phyloP scores from a whole-genome alignment of 2,888 invertebrate genomes.

The Incurvaria masculella region DNA sequence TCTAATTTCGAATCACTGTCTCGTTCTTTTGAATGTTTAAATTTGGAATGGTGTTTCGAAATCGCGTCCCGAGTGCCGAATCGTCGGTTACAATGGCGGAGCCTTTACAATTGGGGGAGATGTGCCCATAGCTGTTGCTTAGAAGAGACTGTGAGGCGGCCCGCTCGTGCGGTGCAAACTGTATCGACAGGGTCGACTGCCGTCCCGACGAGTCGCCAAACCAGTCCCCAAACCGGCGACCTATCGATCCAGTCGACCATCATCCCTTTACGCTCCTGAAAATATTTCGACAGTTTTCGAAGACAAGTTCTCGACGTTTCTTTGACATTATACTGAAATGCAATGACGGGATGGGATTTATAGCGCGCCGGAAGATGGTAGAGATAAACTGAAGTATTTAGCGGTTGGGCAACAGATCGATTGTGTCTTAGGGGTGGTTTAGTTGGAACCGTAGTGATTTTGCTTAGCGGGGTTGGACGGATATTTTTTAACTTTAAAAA shows the following conservation, averaged over 20 bases:
- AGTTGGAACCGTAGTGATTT: too few relatives aligned
- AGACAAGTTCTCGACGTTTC: too few relatives aligned
- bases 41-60: background rate
- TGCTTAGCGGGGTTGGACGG: too few relatives aligned
- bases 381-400: too few relatives aligned
- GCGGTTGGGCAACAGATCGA: too few relatives aligned
- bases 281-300: too few relatives aligned
- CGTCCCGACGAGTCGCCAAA: constrained; percentile 56
- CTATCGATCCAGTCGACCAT: background rate
- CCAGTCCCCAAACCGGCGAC: constrained; percentile 11
- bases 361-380: too few relatives aligned
- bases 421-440: too few relatives aligned
- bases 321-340: too few relatives aligned
- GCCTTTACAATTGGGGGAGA: constrained; percentile 34
- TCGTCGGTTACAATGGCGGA: constrained; percentile 52
- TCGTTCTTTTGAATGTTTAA: background rate
- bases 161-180: constrained; percentile 37
- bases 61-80: constrained; percentile 26
- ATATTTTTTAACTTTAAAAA: too few relatives aligned
- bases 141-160: constrained; percentile 52
- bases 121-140: constrained; percentile 55
- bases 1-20: background rate
- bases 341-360: too few relatives aligned
- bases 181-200: constrained; percentile 44
- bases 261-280: background rate